Evolutionary conservation across 2,888 invertebrate species (phyloP), one percentile per base, ranked within the genome.

Genomic region (Euplagia quadripunctaria): DNA sequence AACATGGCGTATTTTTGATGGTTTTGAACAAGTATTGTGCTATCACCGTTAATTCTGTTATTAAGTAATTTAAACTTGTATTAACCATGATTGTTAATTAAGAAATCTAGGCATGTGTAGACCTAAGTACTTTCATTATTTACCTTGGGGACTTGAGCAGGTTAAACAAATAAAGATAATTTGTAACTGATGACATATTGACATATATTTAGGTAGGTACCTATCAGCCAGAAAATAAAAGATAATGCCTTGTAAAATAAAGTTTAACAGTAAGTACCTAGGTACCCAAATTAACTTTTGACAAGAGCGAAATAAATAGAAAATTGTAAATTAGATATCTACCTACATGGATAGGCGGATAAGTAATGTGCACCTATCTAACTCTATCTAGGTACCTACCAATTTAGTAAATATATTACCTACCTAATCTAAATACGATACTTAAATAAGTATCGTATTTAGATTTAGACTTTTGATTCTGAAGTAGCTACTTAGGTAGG

Each of bases 131-230:
- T 8, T 31, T 31, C 5, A 31, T 14, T 31, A 61, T 58, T 20
- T 58, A 58, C 5, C 20, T 20, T 20, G 20, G 20, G 87, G 89
- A 91, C 90, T 92, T 89, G 87, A 88, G 85, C 88, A 86, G 20
- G 55, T 31, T 31, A 61, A 61, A 61, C 6, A 31, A 61, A 61
- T 31, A 31, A 12, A 61, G 61, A 61, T 61, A 61, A 64, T 64
- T 64, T 43, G 64, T 64, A 17, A 64, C 64, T 43, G 43, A n/a
- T 64, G 43, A 64, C 64, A 43, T 43, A 43, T 42, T 64, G 41
- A 64, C 64, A 64, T 17, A 42, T 43, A 63, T 41, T 31, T 41
- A 16, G 31, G n/a, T n/a, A n/a, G n/a, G 1, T 17, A 55, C 17
- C 8, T 42, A 43, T 61, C 61, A 12, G 31, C 14, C 12, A 42